Conservation (phyloP, 2,888 invertebrate species). For the Pyrrhia umbra region DNA sequence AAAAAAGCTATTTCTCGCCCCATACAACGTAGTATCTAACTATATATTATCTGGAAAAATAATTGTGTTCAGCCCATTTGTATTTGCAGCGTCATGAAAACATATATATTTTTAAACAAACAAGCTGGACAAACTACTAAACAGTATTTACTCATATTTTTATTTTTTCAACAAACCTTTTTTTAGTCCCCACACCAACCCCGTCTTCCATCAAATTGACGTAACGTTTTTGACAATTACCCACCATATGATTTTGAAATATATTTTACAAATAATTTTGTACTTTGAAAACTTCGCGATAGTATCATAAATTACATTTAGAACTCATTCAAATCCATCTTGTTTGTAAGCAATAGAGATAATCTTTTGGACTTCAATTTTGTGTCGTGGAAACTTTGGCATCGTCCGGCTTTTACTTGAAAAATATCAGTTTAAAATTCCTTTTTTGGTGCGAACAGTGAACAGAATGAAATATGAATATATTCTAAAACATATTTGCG, state of each 20-base stretch:
- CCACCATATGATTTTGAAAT: slow-evolving; percentile 51
- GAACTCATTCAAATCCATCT: slow-evolving; percentile 11
- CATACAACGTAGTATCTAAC: too few relatives aligned
- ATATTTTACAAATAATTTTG: slow-evolving; percentile 52
- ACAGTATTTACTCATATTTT: background rate
- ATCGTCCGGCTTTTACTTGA: background rate
- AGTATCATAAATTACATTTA: slow-evolving; percentile 28
- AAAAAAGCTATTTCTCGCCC: too few relatives aligned
- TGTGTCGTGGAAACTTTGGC: background rate
- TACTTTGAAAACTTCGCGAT: slow-evolving; percentile 25
- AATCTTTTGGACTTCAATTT: background rate
- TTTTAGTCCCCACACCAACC: slow-evolving; percentile 1
- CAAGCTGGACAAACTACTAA: too few relatives aligned
- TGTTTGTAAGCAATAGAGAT: slow-evolving; percentile 4
- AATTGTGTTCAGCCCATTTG: too few relatives aligned
- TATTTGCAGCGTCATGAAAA: too few relatives aligned
- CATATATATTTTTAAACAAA: too few relatives aligned
- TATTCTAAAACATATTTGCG: background rate
- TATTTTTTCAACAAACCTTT: slow-evolving; percentile 11
- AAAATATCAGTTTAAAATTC: slow-evolving; percentile 20
- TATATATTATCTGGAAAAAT: too few relatives aligned
- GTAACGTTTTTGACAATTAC: slow-evolving; percentile 50
- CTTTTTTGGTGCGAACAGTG: slow-evolving; percentile 8
- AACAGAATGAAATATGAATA: background rate
- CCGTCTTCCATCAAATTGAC: slow-evolving; percentile 34